Conservation (phyloP, 2,888 invertebrate species). For the Balanococcus diminutus region DNA sequence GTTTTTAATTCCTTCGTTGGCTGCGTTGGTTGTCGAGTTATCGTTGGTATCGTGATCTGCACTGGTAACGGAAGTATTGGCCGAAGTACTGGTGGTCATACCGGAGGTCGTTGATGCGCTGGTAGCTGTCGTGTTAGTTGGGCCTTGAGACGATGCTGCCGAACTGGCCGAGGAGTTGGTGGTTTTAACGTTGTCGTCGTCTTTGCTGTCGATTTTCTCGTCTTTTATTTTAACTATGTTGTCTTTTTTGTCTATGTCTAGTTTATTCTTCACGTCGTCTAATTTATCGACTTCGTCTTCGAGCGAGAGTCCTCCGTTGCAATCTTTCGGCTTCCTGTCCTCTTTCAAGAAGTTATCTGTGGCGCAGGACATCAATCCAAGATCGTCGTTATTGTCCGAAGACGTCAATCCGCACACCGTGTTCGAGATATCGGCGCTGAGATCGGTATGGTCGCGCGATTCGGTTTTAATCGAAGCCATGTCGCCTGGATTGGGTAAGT, state of each 20-base stretch:
- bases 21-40: background rate
- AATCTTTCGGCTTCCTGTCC: conserved; percentile 45
- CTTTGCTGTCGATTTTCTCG: conserved; percentile 16
- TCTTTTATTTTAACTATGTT: background rate
- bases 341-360: conserved; percentile 30
- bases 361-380: conserved; percentile 30
- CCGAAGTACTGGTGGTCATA: background rate
- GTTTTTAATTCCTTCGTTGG: background rate
- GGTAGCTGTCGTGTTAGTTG: background rate
- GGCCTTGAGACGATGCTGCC: background rate
- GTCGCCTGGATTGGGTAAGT: conserved; percentile 59
- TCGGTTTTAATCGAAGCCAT: conserved; percentile 62
- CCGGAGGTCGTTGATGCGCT: background rate
- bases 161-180: background rate
- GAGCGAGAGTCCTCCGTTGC: background rate
- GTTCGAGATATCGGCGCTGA: conserved; percentile 32
- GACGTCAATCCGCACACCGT: conserved; percentile 6
- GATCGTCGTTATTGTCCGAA: conserved; percentile 29
- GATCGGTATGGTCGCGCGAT: conserved; percentile 58
- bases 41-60: background rate
- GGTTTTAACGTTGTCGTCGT: background rate
- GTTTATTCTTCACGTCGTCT: conserved; percentile 29
- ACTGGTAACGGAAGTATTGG: conserved; percentile 6
- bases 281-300: conserved; percentile 32
- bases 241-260: conserved; percentile 41